phyloP scores from a whole-genome alignment of 2,888 invertebrate species.

The Psylliodes chrysocephalus region DNA sequence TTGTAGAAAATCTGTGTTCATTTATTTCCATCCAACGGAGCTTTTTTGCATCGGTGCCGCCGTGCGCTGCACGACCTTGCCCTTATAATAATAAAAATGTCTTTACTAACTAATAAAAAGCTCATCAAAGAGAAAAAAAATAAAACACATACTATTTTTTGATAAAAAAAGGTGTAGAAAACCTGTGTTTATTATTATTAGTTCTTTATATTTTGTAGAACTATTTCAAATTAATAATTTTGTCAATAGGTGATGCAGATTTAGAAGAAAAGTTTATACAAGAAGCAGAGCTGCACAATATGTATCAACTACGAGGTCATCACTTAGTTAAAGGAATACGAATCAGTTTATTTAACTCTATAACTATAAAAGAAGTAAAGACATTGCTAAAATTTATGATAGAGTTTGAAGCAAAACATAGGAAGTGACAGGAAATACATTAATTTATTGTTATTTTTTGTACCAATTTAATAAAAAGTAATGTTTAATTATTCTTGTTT shows the following conservation, averaged over 20 bases:
- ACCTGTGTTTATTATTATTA: no score
- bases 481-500: no score
- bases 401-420: constrained; percentile 16
- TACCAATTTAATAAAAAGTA: no score
- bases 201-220: background rate
- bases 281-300: constrained; percentile 78
- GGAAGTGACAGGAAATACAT: background rate
- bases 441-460: background rate
- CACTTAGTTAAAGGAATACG: constrained; percentile 95
- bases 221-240: background rate
- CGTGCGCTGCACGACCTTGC: no score
- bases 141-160: no score
- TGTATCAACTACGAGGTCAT: constrained; percentile 95
- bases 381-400: constrained; percentile 73
- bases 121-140: no score
- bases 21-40: no score
- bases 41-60: no score
- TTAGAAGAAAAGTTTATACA: constrained; percentile 88
- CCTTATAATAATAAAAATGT: no score
- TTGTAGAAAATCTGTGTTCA: no score
- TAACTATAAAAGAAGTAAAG: constrained; percentile 82
- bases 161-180: no score
- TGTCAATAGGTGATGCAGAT: constrained; percentile 73
- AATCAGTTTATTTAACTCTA: constrained; percentile 95
- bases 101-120: no score